Percentiles rank a stretch among this genome's conserved stretches.
Evolutionary conservation across 2,113 vertebrate species (phyloP).

Genomic region (Craseonycteris thonglongyai): DNA sequence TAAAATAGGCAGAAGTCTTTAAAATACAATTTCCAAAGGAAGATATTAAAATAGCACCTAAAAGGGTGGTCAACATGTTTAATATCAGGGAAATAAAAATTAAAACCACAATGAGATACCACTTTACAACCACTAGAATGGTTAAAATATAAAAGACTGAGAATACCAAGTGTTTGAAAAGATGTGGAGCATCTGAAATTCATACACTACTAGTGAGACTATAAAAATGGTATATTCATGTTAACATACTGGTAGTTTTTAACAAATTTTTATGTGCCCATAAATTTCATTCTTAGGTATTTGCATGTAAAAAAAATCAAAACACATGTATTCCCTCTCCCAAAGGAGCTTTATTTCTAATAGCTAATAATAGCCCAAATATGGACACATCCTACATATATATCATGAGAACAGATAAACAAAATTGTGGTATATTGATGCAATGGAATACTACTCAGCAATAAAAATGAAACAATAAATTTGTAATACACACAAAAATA

Average conservation of each 20-base stretch:
- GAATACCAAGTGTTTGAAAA: not conserved
- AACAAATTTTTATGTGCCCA: not conserved
- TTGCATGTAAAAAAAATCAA: not conserved
- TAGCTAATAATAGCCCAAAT: not conserved
- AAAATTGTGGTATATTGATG: not conserved
- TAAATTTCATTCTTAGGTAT: not conserved
- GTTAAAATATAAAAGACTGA: not conserved
- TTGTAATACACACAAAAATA: not conserved
- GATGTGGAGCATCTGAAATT: not conserved
- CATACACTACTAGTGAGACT: not conserved
- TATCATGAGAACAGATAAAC: not conserved
- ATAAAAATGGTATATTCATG: not conserved
- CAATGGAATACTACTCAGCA: not conserved
- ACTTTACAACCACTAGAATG: not conserved
- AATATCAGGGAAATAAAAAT: not conserved
- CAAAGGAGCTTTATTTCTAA: not conserved
- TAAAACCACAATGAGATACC: not conserved
- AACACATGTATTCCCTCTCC: not conserved
- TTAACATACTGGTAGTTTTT: not conserved
- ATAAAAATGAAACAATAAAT: not conserved
- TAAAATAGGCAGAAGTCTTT: not conserved
- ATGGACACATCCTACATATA: not conserved
- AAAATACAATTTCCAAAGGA: not conserved
- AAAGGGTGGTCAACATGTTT: not conserved
- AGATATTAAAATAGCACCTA: not conserved